Evolutionary conservation across 2,113 vertebrate genomes (phyloP).

Genomic region (Budorcas taxicolor): DNA sequence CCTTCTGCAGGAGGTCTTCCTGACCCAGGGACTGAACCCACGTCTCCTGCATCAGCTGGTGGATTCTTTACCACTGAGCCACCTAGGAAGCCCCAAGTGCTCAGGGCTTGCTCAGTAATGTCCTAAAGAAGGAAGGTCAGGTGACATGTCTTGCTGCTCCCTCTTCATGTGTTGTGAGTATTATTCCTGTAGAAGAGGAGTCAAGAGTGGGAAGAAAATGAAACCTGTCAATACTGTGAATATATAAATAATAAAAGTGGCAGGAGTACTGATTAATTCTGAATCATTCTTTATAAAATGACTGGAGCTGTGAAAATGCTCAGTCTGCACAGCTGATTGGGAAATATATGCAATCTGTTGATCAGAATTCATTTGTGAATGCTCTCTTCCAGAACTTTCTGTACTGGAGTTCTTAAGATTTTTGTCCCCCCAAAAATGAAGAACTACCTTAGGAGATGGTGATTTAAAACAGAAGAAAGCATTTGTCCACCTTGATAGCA

Average conservation of each 20-base stretch:
- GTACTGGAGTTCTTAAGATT: neutral
- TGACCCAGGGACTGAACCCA: neutral
- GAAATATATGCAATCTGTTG: slow-evolving; percentile 57
- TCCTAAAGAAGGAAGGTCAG: neutral
- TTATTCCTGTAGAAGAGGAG: slow-evolving; percentile 43
- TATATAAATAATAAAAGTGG: slow-evolving; percentile 67
- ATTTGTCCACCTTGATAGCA: neutral
- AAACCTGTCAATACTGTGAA: slow-evolving; percentile 56
- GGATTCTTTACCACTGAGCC: neutral
- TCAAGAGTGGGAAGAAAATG: slow-evolving; percentile 48
- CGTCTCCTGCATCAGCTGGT: neutral
- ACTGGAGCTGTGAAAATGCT: slow-evolving; percentile 26
- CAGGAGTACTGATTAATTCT: slow-evolving; percentile 50
- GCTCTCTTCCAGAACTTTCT: slow-evolving; percentile 54
- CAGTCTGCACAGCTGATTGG: slow-evolving; percentile 45
- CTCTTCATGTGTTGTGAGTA: neutral
- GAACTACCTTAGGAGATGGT: neutral
- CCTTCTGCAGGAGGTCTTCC: neutral
- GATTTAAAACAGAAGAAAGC: neutral
- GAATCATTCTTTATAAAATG: slow-evolving; percentile 50
- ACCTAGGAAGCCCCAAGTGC: neutral
- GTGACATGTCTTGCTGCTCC: neutral
- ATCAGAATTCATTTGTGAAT: slow-evolving; percentile 46
- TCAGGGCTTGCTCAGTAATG: slow-evolving; percentile 17
- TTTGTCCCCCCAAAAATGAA: neutral